Percentiles rank a stretch among this genome's conserved stretches.
Evolutionary conservation across 1,140 invertebrate species (phyloP).

Genomic region (Hyles vespertilio): DNA sequence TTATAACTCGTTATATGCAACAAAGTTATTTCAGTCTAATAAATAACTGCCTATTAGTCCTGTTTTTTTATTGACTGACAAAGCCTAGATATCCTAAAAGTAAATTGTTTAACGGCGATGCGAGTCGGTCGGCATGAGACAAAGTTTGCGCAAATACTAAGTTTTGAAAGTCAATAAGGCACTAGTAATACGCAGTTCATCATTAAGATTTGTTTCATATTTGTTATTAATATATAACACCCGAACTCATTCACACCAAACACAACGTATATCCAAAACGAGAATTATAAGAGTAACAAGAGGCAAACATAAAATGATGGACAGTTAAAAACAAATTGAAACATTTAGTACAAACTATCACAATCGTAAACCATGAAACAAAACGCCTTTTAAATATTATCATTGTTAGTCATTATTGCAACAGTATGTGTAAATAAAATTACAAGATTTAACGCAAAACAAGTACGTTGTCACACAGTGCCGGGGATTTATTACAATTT

Average conservation of each 20-base stretch:
- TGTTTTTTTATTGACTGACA: conserved; percentile 54
- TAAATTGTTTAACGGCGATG: neutral
- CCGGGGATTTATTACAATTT: too few species aligned
- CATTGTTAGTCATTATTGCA: conserved; percentile 20
- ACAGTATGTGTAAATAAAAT: conserved; percentile 19
- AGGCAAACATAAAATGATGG: conserved; percentile 43
- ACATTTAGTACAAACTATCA: conserved; percentile 48
- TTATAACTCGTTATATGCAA: conserved; percentile 58
- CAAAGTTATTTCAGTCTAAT: conserved; percentile 67
- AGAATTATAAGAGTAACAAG: conserved; percentile 30
- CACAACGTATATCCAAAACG: conserved; percentile 29
- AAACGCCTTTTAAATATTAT: conserved; percentile 5
- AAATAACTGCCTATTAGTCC: conserved; percentile 49
- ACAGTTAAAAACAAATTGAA: conserved; percentile 55
- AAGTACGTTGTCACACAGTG: too few species aligned
- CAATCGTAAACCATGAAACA: conserved; percentile 29
- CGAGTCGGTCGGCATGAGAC: neutral
- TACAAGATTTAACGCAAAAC: conserved; percentile 1
- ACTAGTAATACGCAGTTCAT: conserved; percentile 56
- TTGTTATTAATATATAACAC: conserved; percentile 57
- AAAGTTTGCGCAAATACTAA: conserved; percentile 21
- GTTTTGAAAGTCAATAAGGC: conserved; percentile 64
- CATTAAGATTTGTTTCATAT: conserved; percentile 54
- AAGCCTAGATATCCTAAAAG: conserved; percentile 22
- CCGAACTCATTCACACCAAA: conserved; percentile 39